Evolutionary conservation across 2,797 vertebrate species (phyloP).

Genomic region (Acipenser ruthenus): DNA sequence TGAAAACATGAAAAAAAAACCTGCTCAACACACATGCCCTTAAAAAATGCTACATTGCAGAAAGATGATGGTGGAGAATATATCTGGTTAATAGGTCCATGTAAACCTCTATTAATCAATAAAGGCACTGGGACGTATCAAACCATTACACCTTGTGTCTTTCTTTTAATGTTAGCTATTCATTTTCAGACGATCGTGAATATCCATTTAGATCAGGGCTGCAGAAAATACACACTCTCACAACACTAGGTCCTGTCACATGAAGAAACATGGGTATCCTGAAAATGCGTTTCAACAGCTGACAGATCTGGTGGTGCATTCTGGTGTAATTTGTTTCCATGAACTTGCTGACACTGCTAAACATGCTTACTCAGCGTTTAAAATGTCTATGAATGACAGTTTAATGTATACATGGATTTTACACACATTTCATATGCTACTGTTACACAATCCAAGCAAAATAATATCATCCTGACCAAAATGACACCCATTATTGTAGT

Average conservation of each 20-base stretch:
- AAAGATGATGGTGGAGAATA: slow-evolving; percentile 39
- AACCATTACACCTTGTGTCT: slow-evolving; percentile 49
- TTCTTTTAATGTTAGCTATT: slow-evolving; percentile 57
- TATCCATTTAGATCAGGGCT: slow-evolving; percentile 34
- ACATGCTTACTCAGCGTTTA: no score
- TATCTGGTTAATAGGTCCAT: slow-evolving; percentile 65
- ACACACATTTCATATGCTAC: no score
- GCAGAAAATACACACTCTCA: not conserved
- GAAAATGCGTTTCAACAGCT: not conserved
- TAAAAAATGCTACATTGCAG: slow-evolving; percentile 40
- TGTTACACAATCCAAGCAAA: no score
- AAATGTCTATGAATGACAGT: no score
- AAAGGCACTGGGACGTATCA: slow-evolving; percentile 63
- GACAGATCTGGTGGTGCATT: no score
- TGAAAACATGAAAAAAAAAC: slow-evolving; percentile 25
- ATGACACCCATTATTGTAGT: no score
- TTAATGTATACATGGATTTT: no score
- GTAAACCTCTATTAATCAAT: slow-evolving; percentile 72
- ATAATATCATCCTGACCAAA: no score
- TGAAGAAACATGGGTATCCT: not conserved
- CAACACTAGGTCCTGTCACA: not conserved
- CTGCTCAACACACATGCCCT: slow-evolving; percentile 65
- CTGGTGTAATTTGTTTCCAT: no score
- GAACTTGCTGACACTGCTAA: no score
- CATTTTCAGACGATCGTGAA: slow-evolving; percentile 43